Percentiles rank a stretch among this genome's conserved stretches.
These are phyloP conservation scores for Trichopoda pennipes DNA, from an alignment of 2,888 invertebrate genomes.

Conservation along the genomic window DNA sequence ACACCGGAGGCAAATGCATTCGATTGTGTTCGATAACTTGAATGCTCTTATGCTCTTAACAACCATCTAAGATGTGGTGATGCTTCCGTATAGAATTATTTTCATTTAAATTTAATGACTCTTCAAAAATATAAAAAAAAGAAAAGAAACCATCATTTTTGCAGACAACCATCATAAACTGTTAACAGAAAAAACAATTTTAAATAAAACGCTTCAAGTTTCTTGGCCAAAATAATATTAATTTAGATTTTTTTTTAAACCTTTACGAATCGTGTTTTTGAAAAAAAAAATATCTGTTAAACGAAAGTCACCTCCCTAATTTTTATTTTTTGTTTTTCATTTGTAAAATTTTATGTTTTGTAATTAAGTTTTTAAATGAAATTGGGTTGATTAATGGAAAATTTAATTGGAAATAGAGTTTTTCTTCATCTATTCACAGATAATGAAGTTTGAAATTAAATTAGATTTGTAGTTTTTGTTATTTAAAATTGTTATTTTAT, in stretches of 20 bases:
- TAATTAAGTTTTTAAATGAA: not conserved
- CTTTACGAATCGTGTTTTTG: conserved; percentile 17
- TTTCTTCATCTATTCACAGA: not conserved
- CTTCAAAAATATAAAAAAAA: not conserved
- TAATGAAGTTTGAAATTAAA: not conserved
- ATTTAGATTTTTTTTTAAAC: conserved; percentile 26
- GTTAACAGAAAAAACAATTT: not conserved
- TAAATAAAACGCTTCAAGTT: conserved; percentile 7
- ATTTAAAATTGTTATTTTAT: not conserved
- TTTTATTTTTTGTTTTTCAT: not conserved
- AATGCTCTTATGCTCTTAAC: conserved; percentile 15
- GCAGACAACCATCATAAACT: conserved; percentile 37
- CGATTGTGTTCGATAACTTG: conserved; percentile 1
- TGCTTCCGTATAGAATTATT: conserved; percentile 52
- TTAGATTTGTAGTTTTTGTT: not conserved
- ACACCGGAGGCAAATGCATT: conserved; percentile 46
- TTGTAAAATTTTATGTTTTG: not conserved
- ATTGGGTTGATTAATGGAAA: not conserved
- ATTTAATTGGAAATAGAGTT: not conserved
- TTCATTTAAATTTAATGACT: conserved; percentile 44
- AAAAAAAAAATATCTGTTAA: not conserved
- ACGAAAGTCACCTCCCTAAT: not conserved
- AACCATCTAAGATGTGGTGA: conserved; percentile 35
- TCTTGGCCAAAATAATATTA: conserved; percentile 10
- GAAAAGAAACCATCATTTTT: conserved; percentile 11